These are phyloP conservation scores for Cherax quadricarinatus DNA, from an alignment of 1,140 invertebrate genomes.

Conservation along the genomic window DNA sequence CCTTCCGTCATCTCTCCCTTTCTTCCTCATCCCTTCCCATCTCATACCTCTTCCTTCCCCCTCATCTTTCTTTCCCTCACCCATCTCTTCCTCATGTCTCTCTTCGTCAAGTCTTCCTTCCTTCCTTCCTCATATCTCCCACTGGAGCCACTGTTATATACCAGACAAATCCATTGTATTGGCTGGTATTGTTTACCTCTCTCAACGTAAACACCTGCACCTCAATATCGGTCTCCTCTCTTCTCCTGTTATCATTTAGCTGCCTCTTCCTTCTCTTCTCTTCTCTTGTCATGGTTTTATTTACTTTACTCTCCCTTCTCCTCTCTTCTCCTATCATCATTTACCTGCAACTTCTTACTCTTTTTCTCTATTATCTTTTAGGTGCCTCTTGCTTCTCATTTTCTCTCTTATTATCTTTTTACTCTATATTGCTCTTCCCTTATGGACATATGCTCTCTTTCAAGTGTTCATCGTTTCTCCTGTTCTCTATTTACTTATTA, in stretches of 20 bases:
- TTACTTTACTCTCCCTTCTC: background rate
- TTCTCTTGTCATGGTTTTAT: background rate
- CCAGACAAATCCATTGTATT: too few relatives aligned
- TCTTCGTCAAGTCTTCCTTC: too few relatives aligned
- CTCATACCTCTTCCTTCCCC: background rate
- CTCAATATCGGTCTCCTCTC: background rate
- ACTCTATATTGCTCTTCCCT: too few relatives aligned
- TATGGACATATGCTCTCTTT: too few relatives aligned
- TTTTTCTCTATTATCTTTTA: background rate
- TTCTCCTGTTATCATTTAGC: background rate
- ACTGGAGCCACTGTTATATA: too few relatives aligned
- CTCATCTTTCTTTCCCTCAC: background rate
- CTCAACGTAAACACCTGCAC: background rate
- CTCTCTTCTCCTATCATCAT: background rate
- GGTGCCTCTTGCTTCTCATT: background rate
- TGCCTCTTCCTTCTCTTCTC: background rate
- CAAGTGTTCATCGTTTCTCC: too few relatives aligned
- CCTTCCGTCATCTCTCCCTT: background rate
- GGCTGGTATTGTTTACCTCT: too few relatives aligned
- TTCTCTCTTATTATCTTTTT: too few relatives aligned
- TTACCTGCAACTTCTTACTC: background rate
- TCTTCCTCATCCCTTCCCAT: background rate
- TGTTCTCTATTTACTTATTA: too few relatives aligned
- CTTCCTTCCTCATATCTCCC: too few relatives aligned
- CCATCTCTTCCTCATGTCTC: background rate